Percentiles rank a stretch among this genome's conserved stretches.
These are phyloP conservation scores for Trypoxylus dichotomus DNA, from an alignment of 1,140 invertebrate genomes.

Conservation along the genomic window DNA sequence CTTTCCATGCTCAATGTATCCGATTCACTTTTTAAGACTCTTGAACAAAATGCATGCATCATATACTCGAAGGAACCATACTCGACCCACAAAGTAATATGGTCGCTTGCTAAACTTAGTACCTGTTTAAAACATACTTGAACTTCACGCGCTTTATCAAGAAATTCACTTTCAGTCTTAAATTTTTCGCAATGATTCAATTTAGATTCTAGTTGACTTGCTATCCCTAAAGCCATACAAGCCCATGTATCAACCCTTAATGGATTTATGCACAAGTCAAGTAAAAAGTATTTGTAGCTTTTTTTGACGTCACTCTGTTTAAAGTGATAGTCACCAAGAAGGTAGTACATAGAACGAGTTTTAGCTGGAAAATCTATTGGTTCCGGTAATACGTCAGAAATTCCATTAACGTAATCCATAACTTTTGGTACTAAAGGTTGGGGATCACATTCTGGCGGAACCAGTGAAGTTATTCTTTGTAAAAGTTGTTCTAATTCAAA, in stretches of 20 bases:
- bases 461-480: slow-evolving; percentile 70
- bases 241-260: slow-evolving; percentile 89
- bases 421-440: slow-evolving; percentile 62
- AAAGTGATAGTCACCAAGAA: slow-evolving; percentile 90
- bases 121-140: slow-evolving; percentile 78
- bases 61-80: slow-evolving; percentile 85
- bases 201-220: slow-evolving; percentile 77
- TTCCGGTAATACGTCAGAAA: slow-evolving; percentile 58
- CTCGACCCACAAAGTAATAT: slow-evolving; percentile 83
- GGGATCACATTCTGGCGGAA: slow-evolving; percentile 71
- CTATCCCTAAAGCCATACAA: slow-evolving; percentile 80
- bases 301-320: slow-evolving; percentile 73
- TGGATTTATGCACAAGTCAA: slow-evolving; percentile 80
- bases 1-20: slow-evolving; percentile 76
- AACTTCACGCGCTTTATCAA: slow-evolving; percentile 70
- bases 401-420: slow-evolving; percentile 67
- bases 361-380: slow-evolving; percentile 48
- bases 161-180: slow-evolving; percentile 69
- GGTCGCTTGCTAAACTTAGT: slow-evolving; percentile 69
- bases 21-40: slow-evolving; percentile 77
- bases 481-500: slow-evolving; percentile 77
- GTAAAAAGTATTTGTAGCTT: slow-evolving; percentile 78
- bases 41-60: slow-evolving; percentile 83
- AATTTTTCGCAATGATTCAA: slow-evolving; percentile 73
- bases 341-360: slow-evolving; percentile 75